Percentiles rank a stretch among this genome's conserved stretches.
Conservation (phyloP, 1,140 invertebrate genomes). For the Eupristina koningsbergeri region DNA sequence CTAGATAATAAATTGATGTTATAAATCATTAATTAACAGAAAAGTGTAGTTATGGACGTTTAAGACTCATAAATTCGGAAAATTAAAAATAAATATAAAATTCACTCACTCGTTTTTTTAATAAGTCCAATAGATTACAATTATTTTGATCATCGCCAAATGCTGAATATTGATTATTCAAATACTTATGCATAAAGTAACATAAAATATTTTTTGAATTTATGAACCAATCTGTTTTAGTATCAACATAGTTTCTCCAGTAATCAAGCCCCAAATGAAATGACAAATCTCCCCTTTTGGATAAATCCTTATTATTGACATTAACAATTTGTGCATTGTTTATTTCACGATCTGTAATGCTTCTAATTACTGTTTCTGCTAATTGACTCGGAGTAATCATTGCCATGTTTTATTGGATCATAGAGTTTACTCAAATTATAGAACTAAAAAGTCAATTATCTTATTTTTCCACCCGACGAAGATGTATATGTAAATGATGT, state of each 20-base stretch:
- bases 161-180: neutral
- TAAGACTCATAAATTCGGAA: too few species aligned
- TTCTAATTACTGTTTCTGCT: slow-evolving; percentile 18
- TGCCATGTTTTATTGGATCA: neutral
- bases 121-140: slow-evolving; percentile 48
- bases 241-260: slow-evolving; percentile 70
- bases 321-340: slow-evolving; percentile 64
- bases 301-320: slow-evolving; percentile 70
- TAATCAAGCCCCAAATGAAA: slow-evolving; percentile 71
- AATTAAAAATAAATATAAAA: neutral
- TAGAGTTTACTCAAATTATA: too few species aligned
- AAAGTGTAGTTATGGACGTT: too few species aligned
- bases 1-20: too few species aligned
- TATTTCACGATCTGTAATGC: slow-evolving; percentile 47
- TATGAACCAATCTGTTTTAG: slow-evolving; percentile 39
- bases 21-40: too few species aligned
- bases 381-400: slow-evolving; percentile 38
- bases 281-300: slow-evolving; percentile 72
- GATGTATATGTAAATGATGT: neutral
- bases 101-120: slow-evolving; percentile 49
- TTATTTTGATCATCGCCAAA: slow-evolving; percentile 37
- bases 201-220: slow-evolving; percentile 54
- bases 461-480: too few species aligned
- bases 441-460: too few species aligned
- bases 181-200: slow-evolving; percentile 47